phyloP scores from a whole-genome alignment of 2,888 invertebrate genomes.

The Elmis aenea region DNA sequence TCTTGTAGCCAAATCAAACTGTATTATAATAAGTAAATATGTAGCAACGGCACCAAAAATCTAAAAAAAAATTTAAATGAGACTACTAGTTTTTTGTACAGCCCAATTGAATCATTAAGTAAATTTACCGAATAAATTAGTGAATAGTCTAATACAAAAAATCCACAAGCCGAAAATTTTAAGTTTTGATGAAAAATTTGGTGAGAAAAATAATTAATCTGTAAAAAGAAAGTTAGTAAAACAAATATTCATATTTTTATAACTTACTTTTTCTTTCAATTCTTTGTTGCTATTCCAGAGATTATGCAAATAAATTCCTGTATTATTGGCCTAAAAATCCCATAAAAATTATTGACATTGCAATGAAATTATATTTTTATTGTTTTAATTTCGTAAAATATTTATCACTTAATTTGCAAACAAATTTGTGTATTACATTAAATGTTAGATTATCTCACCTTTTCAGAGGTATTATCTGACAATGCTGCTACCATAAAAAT shows the following conservation, averaged over 20 bases:
- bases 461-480: conserved; percentile 22
- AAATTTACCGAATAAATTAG: conserved; percentile 29
- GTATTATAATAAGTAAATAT: conserved; percentile 20
- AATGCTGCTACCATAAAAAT: conserved; percentile 25
- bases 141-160: conserved; percentile 27
- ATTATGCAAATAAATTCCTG: conserved; percentile 23
- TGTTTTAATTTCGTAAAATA: too few species aligned
- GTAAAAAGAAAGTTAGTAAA: too few species aligned
- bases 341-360: too few species aligned
- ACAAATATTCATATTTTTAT: too few species aligned
- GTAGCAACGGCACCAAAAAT: conserved; percentile 22
- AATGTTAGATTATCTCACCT: too few species aligned
- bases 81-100: too few species aligned
- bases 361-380: too few species aligned
- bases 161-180: conserved; percentile 27
- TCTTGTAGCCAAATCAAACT: conserved; percentile 11
- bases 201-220: conserved; percentile 28
- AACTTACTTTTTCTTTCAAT: conserved; percentile 21
- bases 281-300: conserved; percentile 17
- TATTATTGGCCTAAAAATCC: conserved; percentile 21
- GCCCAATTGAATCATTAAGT: too few species aligned
- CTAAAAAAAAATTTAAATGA: conserved; percentile 12
- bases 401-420: too few species aligned
- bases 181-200: conserved; percentile 28
- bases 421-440: too few species aligned